Percentiles rank a stretch among this genome's conserved stretches.
Conservation (phyloP, 2,113 vertebrate genomes). For the Acinonyx jubatus region DNA sequence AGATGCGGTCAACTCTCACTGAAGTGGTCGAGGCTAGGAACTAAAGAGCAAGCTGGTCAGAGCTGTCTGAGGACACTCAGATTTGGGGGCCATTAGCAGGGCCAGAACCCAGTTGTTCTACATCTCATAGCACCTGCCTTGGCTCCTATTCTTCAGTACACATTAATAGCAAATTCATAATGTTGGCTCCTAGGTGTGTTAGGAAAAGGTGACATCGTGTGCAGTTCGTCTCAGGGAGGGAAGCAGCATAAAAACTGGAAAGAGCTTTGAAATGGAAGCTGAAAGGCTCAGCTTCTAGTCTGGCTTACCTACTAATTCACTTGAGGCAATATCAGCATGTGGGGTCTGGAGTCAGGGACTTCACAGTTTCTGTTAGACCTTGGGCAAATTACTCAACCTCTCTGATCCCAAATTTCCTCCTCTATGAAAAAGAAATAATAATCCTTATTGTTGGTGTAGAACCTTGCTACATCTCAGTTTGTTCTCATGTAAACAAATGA, state of each 20-base stretch:
- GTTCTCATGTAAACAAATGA: neutral
- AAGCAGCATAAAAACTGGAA: neutral
- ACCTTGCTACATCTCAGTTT: neutral
- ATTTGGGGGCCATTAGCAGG: neutral
- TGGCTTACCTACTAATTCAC: neutral
- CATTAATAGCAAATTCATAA: too few relatives aligned
- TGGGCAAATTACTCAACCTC: neutral
- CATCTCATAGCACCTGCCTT: fast-evolving
- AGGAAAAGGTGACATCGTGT: neutral
- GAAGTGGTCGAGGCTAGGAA: neutral
- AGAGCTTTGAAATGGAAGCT: neutral
- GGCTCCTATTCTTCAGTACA: neutral
- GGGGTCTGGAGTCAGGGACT: neutral
- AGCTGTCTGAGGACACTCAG: neutral
- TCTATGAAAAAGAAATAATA: neutral
- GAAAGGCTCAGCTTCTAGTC: neutral
- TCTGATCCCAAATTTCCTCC: neutral
- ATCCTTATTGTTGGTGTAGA: neutral
- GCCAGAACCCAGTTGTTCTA: neutral
- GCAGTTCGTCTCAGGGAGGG: neutral
- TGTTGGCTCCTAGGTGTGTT: fast-evolving
- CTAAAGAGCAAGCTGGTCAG: neutral
- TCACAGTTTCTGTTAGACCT: neutral
- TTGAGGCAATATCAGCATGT: fast-evolving
- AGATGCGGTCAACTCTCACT: neutral